phyloP scores from a whole-genome alignment of 2,888 invertebrate genomes.

The Teleogryllus oceanicus region DNA sequence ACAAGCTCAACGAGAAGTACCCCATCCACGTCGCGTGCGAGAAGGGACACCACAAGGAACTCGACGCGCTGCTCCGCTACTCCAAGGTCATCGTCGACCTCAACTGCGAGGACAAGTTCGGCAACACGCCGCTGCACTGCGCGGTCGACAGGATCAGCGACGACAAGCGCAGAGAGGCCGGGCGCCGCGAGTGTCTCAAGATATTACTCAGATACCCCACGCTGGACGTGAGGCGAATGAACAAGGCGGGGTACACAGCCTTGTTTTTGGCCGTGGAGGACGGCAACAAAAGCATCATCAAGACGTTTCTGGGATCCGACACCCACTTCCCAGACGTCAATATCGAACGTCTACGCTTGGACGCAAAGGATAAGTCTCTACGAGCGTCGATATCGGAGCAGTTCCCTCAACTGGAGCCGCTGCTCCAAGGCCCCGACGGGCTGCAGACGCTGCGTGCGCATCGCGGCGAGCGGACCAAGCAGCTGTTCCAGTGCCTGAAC shows the following conservation, averaged over 20 bases:
- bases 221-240: too few relatives aligned
- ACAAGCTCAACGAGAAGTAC: not conserved
- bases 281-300: not conserved
- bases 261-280: not conserved
- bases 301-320: too few relatives aligned
- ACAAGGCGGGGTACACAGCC: not conserved
- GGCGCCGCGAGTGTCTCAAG: not conserved
- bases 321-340: too few relatives aligned
- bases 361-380: not conserved
- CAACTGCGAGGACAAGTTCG: not conserved
- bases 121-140: not conserved
- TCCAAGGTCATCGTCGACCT: not conserved
- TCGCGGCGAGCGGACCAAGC: too few relatives aligned
- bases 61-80: not conserved
- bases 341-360: not conserved
- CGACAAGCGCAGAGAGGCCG: not conserved
- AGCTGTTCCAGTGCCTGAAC: constrained; percentile 23
- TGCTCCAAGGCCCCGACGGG: too few relatives aligned
- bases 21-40: constrained; percentile 25
- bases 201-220: not conserved
- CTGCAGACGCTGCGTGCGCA: too few relatives aligned
- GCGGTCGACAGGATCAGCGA: not conserved
- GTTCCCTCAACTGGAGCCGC: too few relatives aligned
- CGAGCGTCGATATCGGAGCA: not conserved
- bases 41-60: not conserved